These are phyloP conservation scores for Chloroceryle amazona DNA, from an alignment of 2,797 vertebrate genomes.

Conservation along the genomic window DNA sequence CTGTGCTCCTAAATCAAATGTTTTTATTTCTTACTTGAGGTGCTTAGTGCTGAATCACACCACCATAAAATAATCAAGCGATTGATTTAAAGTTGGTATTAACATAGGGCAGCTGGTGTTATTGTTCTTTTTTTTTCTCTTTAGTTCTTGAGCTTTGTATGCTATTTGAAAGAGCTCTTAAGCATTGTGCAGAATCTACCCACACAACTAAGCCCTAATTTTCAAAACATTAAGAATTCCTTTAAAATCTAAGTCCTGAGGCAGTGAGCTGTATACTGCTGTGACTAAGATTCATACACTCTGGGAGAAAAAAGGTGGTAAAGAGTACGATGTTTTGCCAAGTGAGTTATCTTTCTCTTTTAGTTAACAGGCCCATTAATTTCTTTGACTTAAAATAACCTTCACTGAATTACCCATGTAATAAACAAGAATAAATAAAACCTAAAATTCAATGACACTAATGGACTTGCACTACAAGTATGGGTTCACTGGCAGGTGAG, in stretches of 20 bases:
- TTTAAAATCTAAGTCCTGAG: neutral
- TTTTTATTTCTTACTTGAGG: neutral
- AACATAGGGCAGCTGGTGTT: neutral
- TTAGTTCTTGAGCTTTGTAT: neutral
- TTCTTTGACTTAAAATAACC: constrained; percentile 33
- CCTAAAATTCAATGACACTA: neutral
- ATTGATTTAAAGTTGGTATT: neutral
- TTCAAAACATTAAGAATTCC: neutral
- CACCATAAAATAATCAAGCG: neutral
- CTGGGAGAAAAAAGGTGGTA: neutral
- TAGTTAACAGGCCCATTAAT: constrained; percentile 26
- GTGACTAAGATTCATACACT: neutral
- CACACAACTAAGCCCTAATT: neutral
- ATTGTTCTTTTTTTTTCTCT: neutral
- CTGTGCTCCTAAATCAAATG: neutral
- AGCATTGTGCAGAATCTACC: neutral
- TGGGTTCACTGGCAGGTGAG: neutral
- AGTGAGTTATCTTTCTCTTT: neutral
- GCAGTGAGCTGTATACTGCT: neutral
- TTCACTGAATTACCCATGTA: neutral
- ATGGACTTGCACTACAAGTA: neutral
- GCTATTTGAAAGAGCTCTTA: neutral
- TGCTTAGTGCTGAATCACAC: neutral
- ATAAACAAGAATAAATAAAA: constrained; percentile 34
- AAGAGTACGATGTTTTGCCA: neutral